Percentiles rank a stretch among this genome's conserved stretches.
phyloP scores from a whole-genome alignment of 2,797 vertebrate genomes.

The Acrocephalus scirpaceus region DNA sequence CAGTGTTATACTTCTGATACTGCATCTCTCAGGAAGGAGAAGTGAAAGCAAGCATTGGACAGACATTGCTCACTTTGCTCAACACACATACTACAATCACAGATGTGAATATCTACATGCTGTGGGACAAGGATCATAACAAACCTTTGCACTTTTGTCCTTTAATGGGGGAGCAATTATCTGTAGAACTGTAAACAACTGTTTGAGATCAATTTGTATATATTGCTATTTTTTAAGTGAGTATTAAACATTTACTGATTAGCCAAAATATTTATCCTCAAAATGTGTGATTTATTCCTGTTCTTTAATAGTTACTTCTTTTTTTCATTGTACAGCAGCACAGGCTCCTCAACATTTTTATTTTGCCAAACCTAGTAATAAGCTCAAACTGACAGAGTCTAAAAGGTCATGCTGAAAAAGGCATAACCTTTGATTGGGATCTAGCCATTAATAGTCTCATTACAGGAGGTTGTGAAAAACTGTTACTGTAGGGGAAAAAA shows the following conservation, averaged over 20 bases:
- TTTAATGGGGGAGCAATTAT: not conserved
- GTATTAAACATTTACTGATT: not conserved
- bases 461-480: not conserved
- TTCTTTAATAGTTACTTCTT: not conserved
- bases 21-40: not conserved
- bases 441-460: not conserved
- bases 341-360: not conserved
- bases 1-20: not conserved
- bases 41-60: not conserved
- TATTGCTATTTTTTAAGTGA: not conserved
- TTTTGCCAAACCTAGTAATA: not conserved
- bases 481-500: not conserved
- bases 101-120: not conserved
- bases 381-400: not conserved
- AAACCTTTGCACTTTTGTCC: not conserved
- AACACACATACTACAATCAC: not conserved
- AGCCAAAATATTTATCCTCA: not conserved
- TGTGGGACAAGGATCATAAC: not conserved
- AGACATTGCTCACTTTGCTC: not conserved
- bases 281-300: not conserved
- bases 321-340: not conserved
- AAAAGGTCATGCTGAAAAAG: not conserved
- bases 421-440: not conserved
- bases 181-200: not conserved
- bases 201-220: not conserved